Evolutionary conservation across 1,140 invertebrate genomes (phyloP).

Genomic region (Daktulosphaira vitifoliae): DNA sequence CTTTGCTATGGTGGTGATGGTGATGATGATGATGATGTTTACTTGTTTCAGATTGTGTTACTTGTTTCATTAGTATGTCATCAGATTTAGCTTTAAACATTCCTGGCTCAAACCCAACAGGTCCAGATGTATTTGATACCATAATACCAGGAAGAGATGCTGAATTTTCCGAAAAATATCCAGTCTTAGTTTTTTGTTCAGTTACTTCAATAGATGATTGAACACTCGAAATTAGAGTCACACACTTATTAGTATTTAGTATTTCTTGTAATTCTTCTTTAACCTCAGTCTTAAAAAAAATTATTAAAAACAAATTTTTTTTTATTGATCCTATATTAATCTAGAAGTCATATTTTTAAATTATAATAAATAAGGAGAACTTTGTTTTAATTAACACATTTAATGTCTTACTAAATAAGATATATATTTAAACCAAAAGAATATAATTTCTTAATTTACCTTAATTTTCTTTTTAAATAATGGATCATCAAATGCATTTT

Average conservation of each 20-base stretch:
- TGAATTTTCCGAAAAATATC: slow-evolving; percentile 67
- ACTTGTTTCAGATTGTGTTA: slow-evolving; percentile 8
- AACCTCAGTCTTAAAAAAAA: slow-evolving; percentile 15
- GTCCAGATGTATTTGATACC: slow-evolving; percentile 44
- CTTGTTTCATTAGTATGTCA: neutral
- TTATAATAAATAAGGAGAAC: too few relatives aligned
- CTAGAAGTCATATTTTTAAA: neutral
- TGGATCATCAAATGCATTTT: slow-evolving; percentile 16
- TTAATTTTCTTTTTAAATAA: slow-evolving; percentile 36
- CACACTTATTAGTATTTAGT: slow-evolving; percentile 24
- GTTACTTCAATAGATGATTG: slow-evolving; percentile 40
- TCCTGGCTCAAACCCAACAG: slow-evolving; percentile 66
- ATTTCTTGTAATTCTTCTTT: slow-evolving; percentile 38
- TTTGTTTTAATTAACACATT: too few relatives aligned
- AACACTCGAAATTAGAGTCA: slow-evolving; percentile 17
- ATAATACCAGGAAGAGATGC: slow-evolving; percentile 60
- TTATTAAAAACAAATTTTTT: too few relatives aligned
- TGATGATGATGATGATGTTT: slow-evolving; percentile 19
- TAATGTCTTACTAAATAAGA: neutral
- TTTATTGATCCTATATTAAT: neutral
- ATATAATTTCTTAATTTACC: slow-evolving; percentile 29
- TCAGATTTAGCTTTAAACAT: slow-evolving; percentile 57
- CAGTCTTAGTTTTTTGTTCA: slow-evolving; percentile 48
- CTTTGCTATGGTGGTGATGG: slow-evolving; percentile 20
- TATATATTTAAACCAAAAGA: neutral